Base-by-base conservation (phyloP, 2,797 vertebrate species). In the Spondyliosoma cantharus region DNA sequence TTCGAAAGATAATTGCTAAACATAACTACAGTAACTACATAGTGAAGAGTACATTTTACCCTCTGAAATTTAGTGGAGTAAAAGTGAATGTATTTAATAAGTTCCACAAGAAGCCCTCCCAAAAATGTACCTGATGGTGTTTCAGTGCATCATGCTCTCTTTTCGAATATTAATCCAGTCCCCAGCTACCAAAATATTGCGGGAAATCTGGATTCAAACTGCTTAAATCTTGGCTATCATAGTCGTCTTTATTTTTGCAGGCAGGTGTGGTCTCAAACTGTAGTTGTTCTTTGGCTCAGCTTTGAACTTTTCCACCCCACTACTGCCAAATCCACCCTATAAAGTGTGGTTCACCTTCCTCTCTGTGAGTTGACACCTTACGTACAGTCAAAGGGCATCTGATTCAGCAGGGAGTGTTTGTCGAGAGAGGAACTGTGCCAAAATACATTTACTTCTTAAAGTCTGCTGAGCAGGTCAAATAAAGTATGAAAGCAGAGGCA, bases 401-500 rank as follows among this genome's bases (percentile, higher is more conserved):
- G 54, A 9, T 29, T 24, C 68, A 63, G 73, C 24, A 19, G 22
- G 42, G 27, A 3, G 58, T 74, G 74, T 86, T 85, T 85, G 20
- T 73, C 54, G 62, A 67, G 48, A 62, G 19, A 42, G 14, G 6
- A 4, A 3, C 2, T 2, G n/a, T 17, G 78, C 87, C 87, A 85
- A 78, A 57, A 52, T 61, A 66, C 72, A 88, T 67, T 73, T 86
- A 71, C 86, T 71, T 43, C 72, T 68, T 76, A 74, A 77, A 66
- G 42, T 75, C 57, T 32, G 4, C 48, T 20, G 29, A 79, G 6
- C 45, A 52, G 11, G 24, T 82, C 19, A 59, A 69, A 52, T 22
- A 54, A 52, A 27, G 62, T 27, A 29, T 59, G 7, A 24, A 59
- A 58, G 48, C 50, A 53, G 17, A 53, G 15, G 46, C 20, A 62